Conservation (phyloP, 2,113 vertebrate genomes). For the Vireo altiloquus region DNA sequence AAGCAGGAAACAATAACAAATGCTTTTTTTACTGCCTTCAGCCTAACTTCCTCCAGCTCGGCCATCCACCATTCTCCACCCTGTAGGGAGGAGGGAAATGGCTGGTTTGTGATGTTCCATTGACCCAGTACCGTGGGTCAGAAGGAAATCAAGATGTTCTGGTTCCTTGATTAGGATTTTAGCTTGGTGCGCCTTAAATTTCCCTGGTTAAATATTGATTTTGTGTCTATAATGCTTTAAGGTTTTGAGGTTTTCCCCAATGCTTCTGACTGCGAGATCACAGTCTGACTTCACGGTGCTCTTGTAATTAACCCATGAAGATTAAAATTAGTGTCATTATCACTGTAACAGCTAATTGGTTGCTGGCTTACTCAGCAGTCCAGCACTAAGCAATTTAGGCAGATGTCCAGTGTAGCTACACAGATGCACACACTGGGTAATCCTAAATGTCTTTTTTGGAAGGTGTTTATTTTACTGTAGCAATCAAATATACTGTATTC, state of each 20-base stretch:
- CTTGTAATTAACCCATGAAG: conserved; percentile 46
- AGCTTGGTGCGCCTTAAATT: not conserved
- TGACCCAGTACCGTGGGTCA: not conserved
- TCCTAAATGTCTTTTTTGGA: not conserved
- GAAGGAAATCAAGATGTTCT: not conserved
- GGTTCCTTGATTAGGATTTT: not conserved
- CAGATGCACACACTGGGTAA: not conserved
- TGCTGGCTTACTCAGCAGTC: conserved; percentile 20
- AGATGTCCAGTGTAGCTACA: not conserved
- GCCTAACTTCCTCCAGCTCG: not conserved
- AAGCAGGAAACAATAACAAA: not conserved
- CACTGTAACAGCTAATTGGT: conserved; percentile 39
- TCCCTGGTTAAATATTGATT: not conserved
- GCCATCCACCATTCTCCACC: not conserved
- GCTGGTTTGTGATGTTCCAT: not conserved
- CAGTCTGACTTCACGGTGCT: not conserved
- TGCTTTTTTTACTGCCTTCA: not conserved
- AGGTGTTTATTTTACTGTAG: not conserved
- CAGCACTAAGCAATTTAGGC: not conserved
- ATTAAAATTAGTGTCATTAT: conserved; percentile 52
- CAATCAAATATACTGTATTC: accelerated
- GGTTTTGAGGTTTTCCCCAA: not conserved
- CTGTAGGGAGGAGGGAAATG: not conserved
- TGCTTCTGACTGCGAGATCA: not conserved
- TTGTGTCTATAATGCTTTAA: not conserved